Conservation (phyloP, 2,888 invertebrate genomes). For the Polia nebulosa region DNA sequence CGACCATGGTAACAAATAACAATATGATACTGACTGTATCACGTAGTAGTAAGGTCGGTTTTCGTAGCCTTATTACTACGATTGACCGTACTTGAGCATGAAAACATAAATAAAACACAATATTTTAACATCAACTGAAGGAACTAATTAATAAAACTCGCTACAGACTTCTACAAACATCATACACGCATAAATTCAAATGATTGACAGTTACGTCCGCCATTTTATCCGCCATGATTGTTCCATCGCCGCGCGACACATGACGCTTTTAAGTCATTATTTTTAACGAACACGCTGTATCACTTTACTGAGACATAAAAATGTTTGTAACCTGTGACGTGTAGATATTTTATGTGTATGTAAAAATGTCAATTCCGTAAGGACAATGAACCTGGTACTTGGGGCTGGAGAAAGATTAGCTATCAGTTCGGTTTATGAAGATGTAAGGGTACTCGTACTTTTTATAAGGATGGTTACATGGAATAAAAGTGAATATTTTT, state of each 20-base stretch:
- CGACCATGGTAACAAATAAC: too few species aligned
- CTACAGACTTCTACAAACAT: constrained; percentile 9
- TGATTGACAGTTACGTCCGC: constrained; percentile 49
- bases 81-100: neutral
- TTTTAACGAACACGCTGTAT: constrained; percentile 66
- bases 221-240: constrained; percentile 57
- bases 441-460: too few species aligned
- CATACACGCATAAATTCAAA: constrained; percentile 43
- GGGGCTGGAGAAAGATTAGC: constrained; percentile 3
- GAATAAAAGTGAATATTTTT: too few species aligned
- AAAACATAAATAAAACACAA: neutral
- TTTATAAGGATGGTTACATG: neutral
- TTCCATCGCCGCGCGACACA: constrained; percentile 52
- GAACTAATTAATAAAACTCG: neutral
- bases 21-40: neutral
- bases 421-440: neutral
- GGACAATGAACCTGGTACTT: constrained; percentile 8
- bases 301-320: constrained; percentile 57
- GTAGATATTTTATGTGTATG: constrained; percentile 10
- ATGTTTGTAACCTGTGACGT: constrained; percentile 34
- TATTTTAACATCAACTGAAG: neutral
- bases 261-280: constrained; percentile 66
- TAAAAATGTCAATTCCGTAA: constrained; percentile 9
- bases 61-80: too few species aligned
- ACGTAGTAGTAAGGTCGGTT: too few species aligned